These are phyloP conservation scores for Agrotis ipsilon DNA, from an alignment of 2,888 invertebrate species.

Conservation along the genomic window DNA sequence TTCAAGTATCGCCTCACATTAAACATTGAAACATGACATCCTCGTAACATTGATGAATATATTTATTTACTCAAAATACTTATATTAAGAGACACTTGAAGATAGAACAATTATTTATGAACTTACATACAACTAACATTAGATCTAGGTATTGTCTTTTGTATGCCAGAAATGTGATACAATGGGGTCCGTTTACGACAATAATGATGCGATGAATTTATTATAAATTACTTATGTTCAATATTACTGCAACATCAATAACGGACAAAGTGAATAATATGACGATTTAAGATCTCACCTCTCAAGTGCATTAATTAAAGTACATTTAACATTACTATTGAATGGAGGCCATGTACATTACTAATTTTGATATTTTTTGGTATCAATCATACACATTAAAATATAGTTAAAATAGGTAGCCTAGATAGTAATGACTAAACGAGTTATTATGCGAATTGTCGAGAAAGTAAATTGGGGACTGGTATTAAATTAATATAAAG, in stretches of 20 bases:
- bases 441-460: conserved; percentile 70
- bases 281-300: conserved; percentile 77
- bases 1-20: conserved; percentile 69
- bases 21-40: conserved; percentile 80
- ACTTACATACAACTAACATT: conserved; percentile 90
- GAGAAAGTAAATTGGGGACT: conserved; percentile 61
- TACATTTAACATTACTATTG: conserved; percentile 78
- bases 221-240: conserved; percentile 74
- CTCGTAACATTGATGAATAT: conserved; percentile 83
- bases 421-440: conserved; percentile 67
- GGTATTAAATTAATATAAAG: conserved; percentile 59
- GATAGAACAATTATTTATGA: conserved; percentile 90
- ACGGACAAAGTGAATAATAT: conserved; percentile 75
- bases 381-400: conserved; percentile 76
- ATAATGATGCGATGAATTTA: conserved; percentile 74
- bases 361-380: conserved; percentile 77
- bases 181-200: conserved; percentile 82
- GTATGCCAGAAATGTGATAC: conserved; percentile 88
- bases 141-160: conserved; percentile 92
- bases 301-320: conserved; percentile 80
- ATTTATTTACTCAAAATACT: conserved; percentile 86
- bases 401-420: conserved; percentile 66
- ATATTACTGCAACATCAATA: conserved; percentile 84
- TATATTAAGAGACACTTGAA: conserved; percentile 90
- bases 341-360: conserved; percentile 81